Base-by-base conservation (phyloP, 2,113 vertebrate genomes). In the Okapia johnstoni region DNA sequence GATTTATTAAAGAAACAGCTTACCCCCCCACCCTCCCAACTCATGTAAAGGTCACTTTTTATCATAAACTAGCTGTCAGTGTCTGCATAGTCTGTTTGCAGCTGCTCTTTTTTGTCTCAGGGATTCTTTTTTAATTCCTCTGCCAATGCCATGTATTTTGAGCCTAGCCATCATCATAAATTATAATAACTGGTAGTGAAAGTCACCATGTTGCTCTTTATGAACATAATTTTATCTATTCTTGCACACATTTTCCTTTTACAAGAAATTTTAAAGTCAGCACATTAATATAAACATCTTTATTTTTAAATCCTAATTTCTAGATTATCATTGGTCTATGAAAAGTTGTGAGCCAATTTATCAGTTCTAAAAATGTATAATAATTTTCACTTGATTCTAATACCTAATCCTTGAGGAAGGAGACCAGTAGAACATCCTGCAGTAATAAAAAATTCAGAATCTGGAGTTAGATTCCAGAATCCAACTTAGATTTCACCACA, bases 11-110 rank as follows among this genome's bases (percentile, higher is more conserved):
- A 40, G 26, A 40, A 61, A 25, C 3, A 79, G 12, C 16, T 30
- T 14, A 1, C 70, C 11, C 21, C 4, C 5, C 14, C 36, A 28
- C 3, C 12, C 11, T 8, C 28, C 28, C 6, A 1, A 23, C 2
- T 36, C 13, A 19, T 17, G 33, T 11, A 60, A 43, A 87, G 55
- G 33, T 2, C 40, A 16, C 7, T 17, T 10, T 66, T 48, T n/a
- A 54, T 30, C 30, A 33, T 33, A 33, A 57, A 3, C 30, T 48
- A 55, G 43, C 9, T 48, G 6, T 48, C 15, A 23, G n/a, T 1
- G 16, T 40, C 21, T 26, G 3, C 40, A 36, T 28, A 36, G n/a
- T 50, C 66, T 93, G 33, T 61, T 40, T 23, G 6, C 40, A 33
- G 16, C 19, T 54, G 40, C 25, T 16, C 0, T 40, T 30, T 30